These are phyloP conservation scores for Acanthosepion esculentum DNA, from an alignment of 2,888 invertebrate species.

Conservation along the genomic window DNA sequence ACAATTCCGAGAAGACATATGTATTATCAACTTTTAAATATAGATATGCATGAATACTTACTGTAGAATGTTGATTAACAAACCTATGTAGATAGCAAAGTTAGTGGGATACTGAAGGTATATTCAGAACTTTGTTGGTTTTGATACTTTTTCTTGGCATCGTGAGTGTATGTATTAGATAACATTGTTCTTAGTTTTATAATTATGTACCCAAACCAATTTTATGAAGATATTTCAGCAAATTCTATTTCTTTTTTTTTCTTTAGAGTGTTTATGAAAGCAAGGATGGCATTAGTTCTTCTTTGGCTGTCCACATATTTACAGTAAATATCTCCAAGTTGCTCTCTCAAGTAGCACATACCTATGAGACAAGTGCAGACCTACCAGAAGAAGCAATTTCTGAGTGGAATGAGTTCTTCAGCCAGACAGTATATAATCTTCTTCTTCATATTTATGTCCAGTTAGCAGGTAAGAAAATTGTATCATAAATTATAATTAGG, in stretches of 20 bases:
- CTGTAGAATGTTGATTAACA: no score
- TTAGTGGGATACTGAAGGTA: no score
- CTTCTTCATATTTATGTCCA: slow-evolving; percentile 78
- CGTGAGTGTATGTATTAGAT: no score
- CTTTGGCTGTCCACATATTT: slow-evolving; percentile 57
- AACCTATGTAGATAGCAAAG: no score
- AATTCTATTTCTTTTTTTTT: slow-evolving; percentile 36
- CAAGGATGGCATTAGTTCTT: slow-evolving; percentile 49
- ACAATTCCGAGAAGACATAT: no score
- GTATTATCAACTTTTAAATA: no score
- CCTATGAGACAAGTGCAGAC: slow-evolving; percentile 66
- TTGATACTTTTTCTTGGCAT: no score
- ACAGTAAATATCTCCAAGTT: slow-evolving; percentile 59
- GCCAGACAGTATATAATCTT: slow-evolving; percentile 79
- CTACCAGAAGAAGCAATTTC: slow-evolving; percentile 76
- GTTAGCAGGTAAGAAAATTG: slow-evolving; percentile 67
- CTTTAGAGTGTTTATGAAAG: slow-evolving; percentile 59
- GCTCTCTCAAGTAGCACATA: slow-evolving; percentile 71
- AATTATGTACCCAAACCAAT: background rate
- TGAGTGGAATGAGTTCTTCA: slow-evolving; percentile 88
- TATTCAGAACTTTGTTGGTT: no score
- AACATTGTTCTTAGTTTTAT: no score
- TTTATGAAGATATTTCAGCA: background rate
- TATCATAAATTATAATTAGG: no score
- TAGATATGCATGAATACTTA: no score